A percentile compares a stretch with the other conserved stretches of the same genome.
Conservation (phyloP, 53 echinoderm and acorn worm genomes). For the Patiria pectinifera region DNA sequence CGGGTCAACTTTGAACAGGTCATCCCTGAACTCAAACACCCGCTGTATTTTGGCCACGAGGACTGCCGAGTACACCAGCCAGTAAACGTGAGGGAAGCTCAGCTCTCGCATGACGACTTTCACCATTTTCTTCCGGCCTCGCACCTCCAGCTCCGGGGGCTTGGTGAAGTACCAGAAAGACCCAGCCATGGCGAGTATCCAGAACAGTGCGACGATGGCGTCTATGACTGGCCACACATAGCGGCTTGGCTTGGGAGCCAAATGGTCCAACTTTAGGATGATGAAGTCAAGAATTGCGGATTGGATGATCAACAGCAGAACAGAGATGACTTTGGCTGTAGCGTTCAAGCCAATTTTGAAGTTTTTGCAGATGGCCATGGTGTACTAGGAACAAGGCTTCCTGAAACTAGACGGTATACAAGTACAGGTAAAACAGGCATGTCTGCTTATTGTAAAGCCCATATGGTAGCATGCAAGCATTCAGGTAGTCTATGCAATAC, state of each 20-base stretch:
- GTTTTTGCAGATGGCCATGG: neutral
- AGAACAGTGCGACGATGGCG: constrained; percentile 12
- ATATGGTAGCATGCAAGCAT: too few relatives aligned
- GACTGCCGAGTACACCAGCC: constrained; percentile 42
- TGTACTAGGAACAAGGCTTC: neutral
- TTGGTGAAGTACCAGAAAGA: constrained; percentile 20
- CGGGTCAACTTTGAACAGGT: neutral
- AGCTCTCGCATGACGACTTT: constrained; percentile 45
- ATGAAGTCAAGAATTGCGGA: constrained; percentile 55
- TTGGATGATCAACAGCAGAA: constrained; percentile 62
- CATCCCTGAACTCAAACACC: constrained; percentile 70
- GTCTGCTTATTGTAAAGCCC: too few relatives aligned
- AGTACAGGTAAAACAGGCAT: neutral
- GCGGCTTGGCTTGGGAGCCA: neutral
- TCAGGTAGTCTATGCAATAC: too few relatives aligned
- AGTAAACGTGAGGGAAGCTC: constrained; percentile 43
- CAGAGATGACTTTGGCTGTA: constrained; percentile 57
- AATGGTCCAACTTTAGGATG: constrained; percentile 45
- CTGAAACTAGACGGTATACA: neutral
- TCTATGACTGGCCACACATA: constrained; percentile 46
- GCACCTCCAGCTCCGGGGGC: neutral
- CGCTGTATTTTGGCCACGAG: constrained; percentile 45
- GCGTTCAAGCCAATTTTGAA: neutral
- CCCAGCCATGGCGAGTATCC: constrained; percentile 26
- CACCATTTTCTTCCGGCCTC: constrained; percentile 29